Evolutionary conservation across 2,113 vertebrate species (phyloP).

Genomic region (Merops nubicus): DNA sequence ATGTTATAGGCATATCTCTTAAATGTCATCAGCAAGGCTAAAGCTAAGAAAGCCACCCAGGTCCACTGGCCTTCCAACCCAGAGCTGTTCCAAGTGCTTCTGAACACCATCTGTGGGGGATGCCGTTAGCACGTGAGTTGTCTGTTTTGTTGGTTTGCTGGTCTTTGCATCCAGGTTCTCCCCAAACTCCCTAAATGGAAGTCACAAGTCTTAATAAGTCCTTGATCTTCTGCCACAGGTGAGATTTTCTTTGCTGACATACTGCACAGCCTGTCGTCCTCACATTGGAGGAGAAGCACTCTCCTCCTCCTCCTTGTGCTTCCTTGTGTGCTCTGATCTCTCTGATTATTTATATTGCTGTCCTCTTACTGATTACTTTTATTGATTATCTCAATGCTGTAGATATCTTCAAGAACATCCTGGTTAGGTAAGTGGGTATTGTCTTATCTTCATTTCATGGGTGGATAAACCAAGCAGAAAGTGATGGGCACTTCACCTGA

Average conservation of each 20-base stretch:
- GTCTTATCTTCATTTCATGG: not conserved
- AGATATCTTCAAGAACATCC: slow-evolving; percentile 50
- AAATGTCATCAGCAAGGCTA: slow-evolving; percentile 7
- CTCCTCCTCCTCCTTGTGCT: not conserved
- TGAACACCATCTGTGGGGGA: not conserved
- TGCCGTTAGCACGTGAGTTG: not conserved
- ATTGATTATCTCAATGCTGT: slow-evolving; percentile 36
- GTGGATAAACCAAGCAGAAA: not conserved
- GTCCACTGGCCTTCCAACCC: not conserved
- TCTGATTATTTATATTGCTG: slow-evolving; percentile 29
- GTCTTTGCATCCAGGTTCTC: not conserved
- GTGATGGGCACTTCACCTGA: not conserved
- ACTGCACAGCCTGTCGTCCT: not conserved
- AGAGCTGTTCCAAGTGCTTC: not conserved
- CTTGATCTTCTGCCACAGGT: slow-evolving; percentile 44
- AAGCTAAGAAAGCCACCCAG: not conserved
- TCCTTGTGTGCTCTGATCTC: slow-evolving; percentile 14
- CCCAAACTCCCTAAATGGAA: not conserved
- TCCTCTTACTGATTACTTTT: slow-evolving; percentile 39
- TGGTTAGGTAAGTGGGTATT: slow-evolving; percentile 58
- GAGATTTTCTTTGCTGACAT: slow-evolving; percentile 26
- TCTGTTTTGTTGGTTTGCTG: not conserved
- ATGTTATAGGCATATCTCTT: not conserved
- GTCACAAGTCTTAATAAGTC: not conserved
- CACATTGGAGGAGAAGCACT: not conserved